Base-by-base conservation (phyloP, 2,888 invertebrate genomes). In the Agrotis segetum region DNA sequence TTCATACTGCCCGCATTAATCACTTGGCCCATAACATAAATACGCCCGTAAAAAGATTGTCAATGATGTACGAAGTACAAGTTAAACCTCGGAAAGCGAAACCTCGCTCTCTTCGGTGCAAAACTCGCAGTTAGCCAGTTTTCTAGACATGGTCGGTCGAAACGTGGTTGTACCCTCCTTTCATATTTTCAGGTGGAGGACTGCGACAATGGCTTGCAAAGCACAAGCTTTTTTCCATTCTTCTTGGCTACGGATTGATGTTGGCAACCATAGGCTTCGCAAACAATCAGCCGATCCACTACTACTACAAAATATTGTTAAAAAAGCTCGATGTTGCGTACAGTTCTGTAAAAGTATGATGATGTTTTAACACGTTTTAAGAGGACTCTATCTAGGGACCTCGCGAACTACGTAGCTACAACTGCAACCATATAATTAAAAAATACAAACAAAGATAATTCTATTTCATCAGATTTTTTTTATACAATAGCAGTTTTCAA, bases 251-350 rank as follows among this genome's bases (percentile, higher is more conserved):
- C 82, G 96, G 97, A 67, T 89, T 97, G 74, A 94, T 97, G 89
- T 90, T 97, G 71, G 96, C 97, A 21, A 97, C 97, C 14, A 97
- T 97, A 81, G 97, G 97, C 40, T 93, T 97, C 69, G 96, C 97
- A 16, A 97, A 97, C 83, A 97, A 97, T 86, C 97, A 96, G 85
- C 96, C 97, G 63, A 95, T 97, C 65, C 95, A 97, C 92, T 97
- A 97, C 90, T 97, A 97, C 87, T 97, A 97, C 84, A 96, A 96
- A 92, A 92, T 96, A 85, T 88, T 97, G 56, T 81, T 96, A 84
- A 96, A 95, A 85, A 96, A 96, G 78, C 84, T 96, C 17, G 95
- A 95, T 76, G 76, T 94, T 67, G 94, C 93, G 46, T 91, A 92
- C 63, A 92, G 88, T 83, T 87, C 89, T 67, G 89, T 92, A 24